phyloP scores from a whole-genome alignment of 37 sponge, comb jelly and placozoan genomes.

The Ianthella basta region DNA sequence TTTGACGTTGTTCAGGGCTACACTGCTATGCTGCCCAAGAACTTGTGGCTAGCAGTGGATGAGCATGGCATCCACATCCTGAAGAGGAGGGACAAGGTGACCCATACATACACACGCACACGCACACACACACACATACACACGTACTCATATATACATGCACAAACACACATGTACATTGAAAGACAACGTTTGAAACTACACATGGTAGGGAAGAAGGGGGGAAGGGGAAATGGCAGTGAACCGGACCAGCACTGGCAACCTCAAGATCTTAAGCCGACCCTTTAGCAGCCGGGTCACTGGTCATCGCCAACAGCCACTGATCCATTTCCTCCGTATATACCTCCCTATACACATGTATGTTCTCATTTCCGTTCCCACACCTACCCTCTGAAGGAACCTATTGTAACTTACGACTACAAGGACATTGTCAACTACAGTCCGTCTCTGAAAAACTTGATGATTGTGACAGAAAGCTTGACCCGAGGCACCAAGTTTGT shows the following conservation, averaged over 20 bases:
- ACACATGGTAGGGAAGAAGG: too few species aligned
- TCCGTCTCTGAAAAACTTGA: conserved; percentile 93
- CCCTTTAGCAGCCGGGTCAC: too few species aligned
- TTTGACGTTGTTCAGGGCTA: conserved; percentile 94
- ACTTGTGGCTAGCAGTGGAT: conserved; percentile 95
- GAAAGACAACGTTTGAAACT: too few species aligned
- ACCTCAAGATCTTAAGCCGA: too few species aligned
- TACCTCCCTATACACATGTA: too few species aligned
- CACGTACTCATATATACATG: background rate
- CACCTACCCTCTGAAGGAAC: conserved; percentile 49
- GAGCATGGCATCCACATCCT: conserved; percentile 89
- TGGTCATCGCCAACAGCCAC: too few species aligned
- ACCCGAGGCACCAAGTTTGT: conserved; percentile 96
- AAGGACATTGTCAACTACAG: conserved; percentile 95
- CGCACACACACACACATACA: background rate
- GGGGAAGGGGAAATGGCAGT: too few species aligned
- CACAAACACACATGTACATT: background rate
- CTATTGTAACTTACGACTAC: conserved; percentile 92
- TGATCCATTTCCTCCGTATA: too few species aligned
- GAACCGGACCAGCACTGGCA: too few species aligned
- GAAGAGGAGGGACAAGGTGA: conserved; percentile 84
- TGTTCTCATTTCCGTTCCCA: too few species aligned
- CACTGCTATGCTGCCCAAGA: conserved; percentile 93
- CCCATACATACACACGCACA: background rate
- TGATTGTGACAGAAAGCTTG: conserved; percentile 94